Base-by-base conservation (phyloP, 1,140 invertebrate genomes). In the Pogonus chalceus region DNA sequence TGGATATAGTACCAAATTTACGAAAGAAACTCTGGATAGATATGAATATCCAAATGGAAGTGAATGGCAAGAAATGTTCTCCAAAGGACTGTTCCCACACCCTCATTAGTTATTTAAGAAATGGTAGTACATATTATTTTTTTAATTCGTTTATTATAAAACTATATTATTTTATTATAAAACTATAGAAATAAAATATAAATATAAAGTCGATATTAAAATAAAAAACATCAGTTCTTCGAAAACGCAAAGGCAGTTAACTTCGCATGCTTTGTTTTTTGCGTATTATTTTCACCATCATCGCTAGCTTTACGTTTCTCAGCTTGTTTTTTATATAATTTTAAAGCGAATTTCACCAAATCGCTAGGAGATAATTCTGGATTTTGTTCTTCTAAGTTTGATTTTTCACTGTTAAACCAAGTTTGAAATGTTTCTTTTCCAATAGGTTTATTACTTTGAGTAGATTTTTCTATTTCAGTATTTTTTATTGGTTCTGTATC, bases 1-100 rank as follows among this genome's bases (percentile, higher is more conserved):
- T 14, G 90, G 90, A 1, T 93, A 90, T 70, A 88, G 85, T 54
- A 85, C 85, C 0, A 79, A 89, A 64, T 80, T 95, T 57, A 81
- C 82, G 58, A 71, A 79, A 1, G 73, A 80, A 23, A 78, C 82
- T 2, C 62, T 92, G 14, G 60, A 72, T 20, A 76, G 82, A 43
- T 90, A 81, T 67, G 73, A 79, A 54, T 93, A 85, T 70, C 90
- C 91, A 0, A 65, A 74, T 55, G 90, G 91, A 10, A 74, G 63
- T 16, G 78, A 83, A 63, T 93, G 90, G 90, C 72, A 81, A 62
- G 67, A 75, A 9, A 77, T 88, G 73, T 76, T 80, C 51, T 53
- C 59, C 0, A 65, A 68, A 54, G 70, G 70, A 21, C 49, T 67
- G 7, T 73, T 68, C 56, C 54, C 55, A 23, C 60, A 68, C 58